phyloP scores from a whole-genome alignment of 2,888 invertebrate species.

The Mechanitis mazaeus region DNA sequence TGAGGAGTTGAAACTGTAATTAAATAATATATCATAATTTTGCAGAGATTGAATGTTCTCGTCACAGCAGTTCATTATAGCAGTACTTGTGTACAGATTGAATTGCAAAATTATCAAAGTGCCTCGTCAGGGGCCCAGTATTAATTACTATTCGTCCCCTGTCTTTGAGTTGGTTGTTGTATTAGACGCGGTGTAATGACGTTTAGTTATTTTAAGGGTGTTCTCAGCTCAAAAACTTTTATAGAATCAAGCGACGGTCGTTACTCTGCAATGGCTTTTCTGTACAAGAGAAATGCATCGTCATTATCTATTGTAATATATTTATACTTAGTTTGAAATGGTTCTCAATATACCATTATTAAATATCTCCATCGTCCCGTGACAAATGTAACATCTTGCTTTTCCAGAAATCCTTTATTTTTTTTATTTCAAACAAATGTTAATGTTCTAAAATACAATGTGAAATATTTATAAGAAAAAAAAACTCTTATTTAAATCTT shows the following conservation, averaged over 20 bases:
- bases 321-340: no score
- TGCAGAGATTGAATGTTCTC: background rate
- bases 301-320: conserved; percentile 34
- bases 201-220: conserved; percentile 30
- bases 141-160: conserved; percentile 52
- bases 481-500: no score
- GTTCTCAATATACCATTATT: no score
- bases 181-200: conserved; percentile 55
- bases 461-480: no score
- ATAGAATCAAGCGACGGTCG: conserved; percentile 35
- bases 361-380: no score
- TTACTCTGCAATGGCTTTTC: conserved; percentile 42
- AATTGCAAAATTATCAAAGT: conserved; percentile 30
- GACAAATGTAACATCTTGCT: no score
- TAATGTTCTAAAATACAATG: no score
- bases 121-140: conserved; percentile 52
- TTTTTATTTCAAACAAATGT: no score
- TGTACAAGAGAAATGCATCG: conserved; percentile 45
- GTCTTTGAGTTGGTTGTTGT: conserved; percentile 28
- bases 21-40: no score
- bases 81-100: conserved; percentile 16
- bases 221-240: conserved; percentile 37
- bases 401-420: no score
- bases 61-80: background rate
- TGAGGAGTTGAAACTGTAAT: no score